phyloP scores from a whole-genome alignment of 2,888 invertebrate species.

The Protodeltote pygarga region DNA sequence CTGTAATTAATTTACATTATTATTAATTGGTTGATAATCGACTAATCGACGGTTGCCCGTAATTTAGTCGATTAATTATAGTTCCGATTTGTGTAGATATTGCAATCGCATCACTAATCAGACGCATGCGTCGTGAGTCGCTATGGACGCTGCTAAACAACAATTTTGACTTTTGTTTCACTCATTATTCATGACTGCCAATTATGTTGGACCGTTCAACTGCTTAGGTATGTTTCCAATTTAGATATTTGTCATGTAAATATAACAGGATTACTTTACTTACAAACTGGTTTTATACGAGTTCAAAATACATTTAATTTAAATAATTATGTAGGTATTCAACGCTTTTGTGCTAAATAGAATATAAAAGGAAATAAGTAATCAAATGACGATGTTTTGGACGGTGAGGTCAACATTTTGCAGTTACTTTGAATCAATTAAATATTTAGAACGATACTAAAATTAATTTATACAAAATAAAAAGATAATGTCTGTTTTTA shows the following conservation, averaged over 20 bases:
- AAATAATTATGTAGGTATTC: conserved; percentile 1
- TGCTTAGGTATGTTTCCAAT: conserved; percentile 3
- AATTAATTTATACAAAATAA: too few relatives aligned
- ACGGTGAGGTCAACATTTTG: too few relatives aligned
- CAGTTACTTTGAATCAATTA: too few relatives aligned
- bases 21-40: conserved; percentile 23
- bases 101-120: conserved; percentile 18
- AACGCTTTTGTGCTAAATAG: too few relatives aligned
- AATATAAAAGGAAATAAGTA: too few relatives aligned
- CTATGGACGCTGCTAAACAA: too few relatives aligned
- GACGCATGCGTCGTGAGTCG: too few relatives aligned
- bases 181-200: too few relatives aligned
- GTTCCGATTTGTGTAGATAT: conserved; percentile 5
- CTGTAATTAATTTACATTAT: conserved; percentile 22
- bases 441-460: too few relatives aligned
- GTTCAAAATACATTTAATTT: conserved; percentile 1
- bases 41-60: conserved; percentile 15
- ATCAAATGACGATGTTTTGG: too few relatives aligned
- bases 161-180: too few relatives aligned
- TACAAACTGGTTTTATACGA: conserved; percentile 14
- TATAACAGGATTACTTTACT: conserved; percentile 9
- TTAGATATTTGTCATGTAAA: conserved; percentile 11
- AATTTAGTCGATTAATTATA: conserved; percentile 20
- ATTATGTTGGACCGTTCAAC: not conserved
- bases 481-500: too few relatives aligned